Percentiles rank a stretch among this genome's conserved stretches.
Evolutionary conservation across 1,140 invertebrate genomes (phyloP).

Genomic region (Sitophilus oryzae): DNA sequence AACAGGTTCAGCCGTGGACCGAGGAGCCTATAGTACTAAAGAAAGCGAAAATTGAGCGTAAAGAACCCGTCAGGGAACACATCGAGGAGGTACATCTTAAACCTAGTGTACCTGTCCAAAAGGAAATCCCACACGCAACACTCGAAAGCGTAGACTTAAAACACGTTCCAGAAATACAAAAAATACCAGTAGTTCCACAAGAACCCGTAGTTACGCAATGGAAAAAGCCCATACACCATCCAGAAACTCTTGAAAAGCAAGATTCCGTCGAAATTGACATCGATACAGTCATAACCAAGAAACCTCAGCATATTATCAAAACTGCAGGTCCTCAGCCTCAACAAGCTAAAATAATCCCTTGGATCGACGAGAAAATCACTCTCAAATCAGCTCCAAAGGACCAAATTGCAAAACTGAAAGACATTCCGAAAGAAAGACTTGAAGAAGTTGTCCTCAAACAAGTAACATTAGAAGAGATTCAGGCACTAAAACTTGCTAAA

Average conservation of each 20-base stretch:
- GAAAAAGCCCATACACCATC: constrained; percentile 21
- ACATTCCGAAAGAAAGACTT: constrained; percentile 32
- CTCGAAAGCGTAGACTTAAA: constrained; percentile 32
- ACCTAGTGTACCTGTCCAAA: constrained; percentile 28
- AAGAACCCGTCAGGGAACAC: constrained; percentile 41
- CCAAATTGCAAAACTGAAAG: constrained; percentile 23
- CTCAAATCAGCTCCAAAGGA: constrained; percentile 36
- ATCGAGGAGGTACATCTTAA: constrained; percentile 33
- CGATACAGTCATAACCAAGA: constrained; percentile 13
- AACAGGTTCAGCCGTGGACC: constrained; percentile 43
- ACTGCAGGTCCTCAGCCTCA: constrained; percentile 6
- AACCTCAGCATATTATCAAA: constrained; percentile 4
- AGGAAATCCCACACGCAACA: constrained; percentile 40
- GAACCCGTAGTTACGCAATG: constrained; percentile 11
- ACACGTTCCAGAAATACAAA: constrained; percentile 10
- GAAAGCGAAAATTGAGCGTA: constrained; percentile 40
- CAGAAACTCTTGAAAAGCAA: constrained; percentile 16
- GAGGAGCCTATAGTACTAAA: constrained; percentile 45
- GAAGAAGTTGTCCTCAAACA: constrained; percentile 15
- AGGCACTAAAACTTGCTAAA: constrained; percentile 20
- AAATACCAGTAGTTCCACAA: neutral
- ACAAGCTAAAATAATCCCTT: constrained; percentile 26
- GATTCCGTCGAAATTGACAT: constrained; percentile 20
- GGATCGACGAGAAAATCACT: constrained; percentile 32
- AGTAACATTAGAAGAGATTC: constrained; percentile 18